phyloP scores from a whole-genome alignment of 1,140 invertebrate genomes.

The Aphidius ervi region DNA sequence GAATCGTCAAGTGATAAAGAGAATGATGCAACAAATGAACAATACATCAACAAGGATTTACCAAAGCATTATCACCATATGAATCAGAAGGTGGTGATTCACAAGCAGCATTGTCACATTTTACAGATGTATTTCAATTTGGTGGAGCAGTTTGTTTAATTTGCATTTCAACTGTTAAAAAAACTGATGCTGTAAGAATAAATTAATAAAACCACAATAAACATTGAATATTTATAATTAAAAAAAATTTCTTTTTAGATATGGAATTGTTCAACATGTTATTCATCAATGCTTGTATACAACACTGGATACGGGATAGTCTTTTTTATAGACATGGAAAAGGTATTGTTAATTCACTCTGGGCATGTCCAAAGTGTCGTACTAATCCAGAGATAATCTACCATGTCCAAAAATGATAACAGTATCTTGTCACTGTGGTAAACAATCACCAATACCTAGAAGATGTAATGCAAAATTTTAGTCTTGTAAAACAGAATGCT shows the following conservation, averaged over 20 bases:
- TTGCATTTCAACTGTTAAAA: slow-evolving; percentile 85
- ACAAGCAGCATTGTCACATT: slow-evolving; percentile 63
- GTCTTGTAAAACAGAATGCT: slow-evolving; percentile 77
- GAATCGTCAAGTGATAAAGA: slow-evolving; percentile 48
- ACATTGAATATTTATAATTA: slow-evolving; percentile 1
- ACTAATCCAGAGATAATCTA: slow-evolving; percentile 70
- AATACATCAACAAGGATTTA: slow-evolving; percentile 37
- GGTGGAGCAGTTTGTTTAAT: slow-evolving; percentile 83
- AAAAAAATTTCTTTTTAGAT: slow-evolving; percentile 55
- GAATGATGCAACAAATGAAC: slow-evolving; percentile 34
- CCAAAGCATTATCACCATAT: slow-evolving; percentile 48
- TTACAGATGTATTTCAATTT: slow-evolving; percentile 72
- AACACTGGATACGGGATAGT: slow-evolving; percentile 89
- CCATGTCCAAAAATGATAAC: slow-evolving; percentile 54
- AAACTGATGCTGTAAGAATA: slow-evolving; percentile 65
- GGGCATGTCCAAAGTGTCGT: slow-evolving; percentile 82
- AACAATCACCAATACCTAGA: slow-evolving; percentile 56
- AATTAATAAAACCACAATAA: too few species aligned
- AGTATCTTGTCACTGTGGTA: slow-evolving; percentile 70
- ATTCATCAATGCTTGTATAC: slow-evolving; percentile 80
- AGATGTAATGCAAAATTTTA: slow-evolving; percentile 76
- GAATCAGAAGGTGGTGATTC: slow-evolving; percentile 49
- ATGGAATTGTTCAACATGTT: slow-evolving; percentile 80
- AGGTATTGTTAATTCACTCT: slow-evolving; percentile 50
- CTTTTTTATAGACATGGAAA: slow-evolving; percentile 64